These are phyloP conservation scores for Cynaeus angustus DNA, from an alignment of 2,888 invertebrate genomes.

Conservation along the genomic window DNA sequence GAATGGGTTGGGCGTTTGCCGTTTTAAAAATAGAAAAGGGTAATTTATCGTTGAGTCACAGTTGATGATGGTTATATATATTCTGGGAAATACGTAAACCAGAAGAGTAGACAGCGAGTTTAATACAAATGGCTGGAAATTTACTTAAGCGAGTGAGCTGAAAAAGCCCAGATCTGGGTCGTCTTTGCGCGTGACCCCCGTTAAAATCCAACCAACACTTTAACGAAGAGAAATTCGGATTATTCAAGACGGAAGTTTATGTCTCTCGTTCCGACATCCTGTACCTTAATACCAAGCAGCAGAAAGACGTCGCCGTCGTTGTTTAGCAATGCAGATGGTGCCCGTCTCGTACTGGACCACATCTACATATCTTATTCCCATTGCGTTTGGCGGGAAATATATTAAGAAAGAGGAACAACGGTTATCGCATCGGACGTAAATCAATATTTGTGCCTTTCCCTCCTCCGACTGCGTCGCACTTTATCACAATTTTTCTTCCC, in stretches of 20 bases:
- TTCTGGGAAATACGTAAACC: slow-evolving; percentile 49
- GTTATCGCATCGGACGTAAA: slow-evolving; percentile 56
- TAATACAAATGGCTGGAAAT: slow-evolving; percentile 46
- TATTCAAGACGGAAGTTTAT: too few relatives aligned
- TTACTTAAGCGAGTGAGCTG: not conserved
- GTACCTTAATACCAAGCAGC: too few relatives aligned
- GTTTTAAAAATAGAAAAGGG: slow-evolving; percentile 51
- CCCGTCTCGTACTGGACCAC: slow-evolving; percentile 54
- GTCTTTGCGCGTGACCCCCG: too few relatives aligned
- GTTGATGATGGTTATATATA: slow-evolving; percentile 49
- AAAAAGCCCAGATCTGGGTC: too few relatives aligned
- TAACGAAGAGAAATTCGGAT: too few relatives aligned
- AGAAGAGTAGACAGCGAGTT: slow-evolving; percentile 33
- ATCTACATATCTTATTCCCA: slow-evolving; percentile 62
- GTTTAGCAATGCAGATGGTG: slow-evolving; percentile 62
- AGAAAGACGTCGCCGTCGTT: not conserved
- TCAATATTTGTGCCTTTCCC: slow-evolving; percentile 56
- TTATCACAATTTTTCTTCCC: slow-evolving; percentile 57
- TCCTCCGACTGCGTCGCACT: slow-evolving; percentile 39
- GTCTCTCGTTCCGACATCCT: too few relatives aligned
- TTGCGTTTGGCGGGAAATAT: slow-evolving; percentile 58
- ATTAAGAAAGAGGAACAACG: slow-evolving; percentile 57
- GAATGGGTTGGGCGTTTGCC: slow-evolving; percentile 39
- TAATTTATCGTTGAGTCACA: slow-evolving; percentile 49
- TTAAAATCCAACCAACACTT: too few relatives aligned